phyloP scores from a whole-genome alignment of 2,888 invertebrate genomes.

The Oxycera nigricornis region DNA sequence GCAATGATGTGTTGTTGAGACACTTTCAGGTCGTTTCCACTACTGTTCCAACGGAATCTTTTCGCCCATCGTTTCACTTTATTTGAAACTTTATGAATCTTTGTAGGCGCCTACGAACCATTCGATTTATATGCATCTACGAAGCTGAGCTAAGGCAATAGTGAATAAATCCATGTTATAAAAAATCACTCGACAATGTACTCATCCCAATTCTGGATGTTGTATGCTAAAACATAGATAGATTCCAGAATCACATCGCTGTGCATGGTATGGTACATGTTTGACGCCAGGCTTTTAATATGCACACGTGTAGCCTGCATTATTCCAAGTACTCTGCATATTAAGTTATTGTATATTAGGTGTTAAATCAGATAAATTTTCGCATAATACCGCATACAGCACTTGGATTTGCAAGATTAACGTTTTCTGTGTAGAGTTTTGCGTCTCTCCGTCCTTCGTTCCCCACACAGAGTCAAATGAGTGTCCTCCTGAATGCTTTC shows the following conservation, averaged over 20 bases:
- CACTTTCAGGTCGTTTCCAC: slow-evolving; percentile 32
- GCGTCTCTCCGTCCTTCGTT: slow-evolving; percentile 36
- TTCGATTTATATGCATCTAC: background rate
- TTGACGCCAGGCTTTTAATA: slow-evolving; percentile 4
- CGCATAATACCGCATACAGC: slow-evolving; percentile 64
- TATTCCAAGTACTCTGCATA: slow-evolving; percentile 46
- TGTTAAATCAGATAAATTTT: slow-evolving; percentile 65
- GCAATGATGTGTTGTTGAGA: background rate
- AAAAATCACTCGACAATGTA: slow-evolving; percentile 21
- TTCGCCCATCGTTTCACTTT: slow-evolving; percentile 23
- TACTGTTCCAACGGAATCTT: slow-evolving; percentile 17
- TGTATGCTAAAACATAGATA: background rate
- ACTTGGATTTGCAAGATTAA: slow-evolving; percentile 63
- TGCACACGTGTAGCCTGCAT: slow-evolving; percentile 35
- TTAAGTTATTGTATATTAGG: slow-evolving; percentile 65
- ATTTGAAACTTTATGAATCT: slow-evolving; percentile 24
- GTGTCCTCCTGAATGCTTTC: slow-evolving; percentile 41
- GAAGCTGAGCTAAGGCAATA: background rate
- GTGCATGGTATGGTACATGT: background rate
- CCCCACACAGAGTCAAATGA: slow-evolving; percentile 11
- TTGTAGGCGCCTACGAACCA: slow-evolving; percentile 16
- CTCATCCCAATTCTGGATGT: slow-evolving; percentile 21
- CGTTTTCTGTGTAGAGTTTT: slow-evolving; percentile 51
- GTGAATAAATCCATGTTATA: background rate
- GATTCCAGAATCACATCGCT: background rate